phyloP scores from a whole-genome alignment of 1,140 invertebrate genomes.

The Pogonomyrmex californicus region DNA sequence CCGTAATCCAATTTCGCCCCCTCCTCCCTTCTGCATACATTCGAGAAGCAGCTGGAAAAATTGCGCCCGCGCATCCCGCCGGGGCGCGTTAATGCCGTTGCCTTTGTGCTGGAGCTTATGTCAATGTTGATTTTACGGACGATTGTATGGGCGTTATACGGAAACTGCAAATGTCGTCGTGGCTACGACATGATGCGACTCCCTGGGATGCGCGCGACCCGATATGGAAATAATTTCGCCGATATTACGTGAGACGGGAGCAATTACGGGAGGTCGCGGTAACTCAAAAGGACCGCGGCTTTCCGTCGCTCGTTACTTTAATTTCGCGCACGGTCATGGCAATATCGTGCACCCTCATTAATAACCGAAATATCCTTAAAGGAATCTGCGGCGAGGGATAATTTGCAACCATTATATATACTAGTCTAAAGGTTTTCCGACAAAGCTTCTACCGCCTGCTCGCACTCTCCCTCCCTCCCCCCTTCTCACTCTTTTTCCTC shows the following conservation, averaged over 20 bases:
- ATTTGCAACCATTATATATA: slow-evolving; percentile 43
- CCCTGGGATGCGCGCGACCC: background rate
- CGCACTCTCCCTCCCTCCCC: too few relatives aligned
- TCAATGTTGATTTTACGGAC: slow-evolving; percentile 66
- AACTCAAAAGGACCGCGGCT: slow-evolving; percentile 18
- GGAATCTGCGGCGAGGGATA: slow-evolving; percentile 11
- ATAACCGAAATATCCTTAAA: slow-evolving; percentile 27
- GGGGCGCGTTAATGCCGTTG: slow-evolving; percentile 29
- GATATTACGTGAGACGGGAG: background rate
- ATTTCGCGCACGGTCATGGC: background rate
- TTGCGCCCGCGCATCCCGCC: slow-evolving; percentile 19
- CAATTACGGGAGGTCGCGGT: slow-evolving; percentile 7
- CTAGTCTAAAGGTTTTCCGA: slow-evolving; percentile 38
- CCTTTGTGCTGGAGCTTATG: slow-evolving; percentile 62
- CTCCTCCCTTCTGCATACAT: background rate
- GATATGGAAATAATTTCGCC: slow-evolving; percentile 37
- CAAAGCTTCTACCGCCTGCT: background rate
- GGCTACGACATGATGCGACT: background rate
- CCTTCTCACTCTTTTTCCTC: background rate
- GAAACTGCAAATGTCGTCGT: slow-evolving; percentile 34
- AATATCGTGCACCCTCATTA: slow-evolving; percentile 44
- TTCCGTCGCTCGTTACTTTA: slow-evolving; percentile 40
- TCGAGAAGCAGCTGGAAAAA: slow-evolving; percentile 51
- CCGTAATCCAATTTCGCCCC: slow-evolving; percentile 53
- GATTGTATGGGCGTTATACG: background rate